These are phyloP conservation scores for Micropterix aruncella DNA, from an alignment of 2,888 invertebrate species.

Conservation along the genomic window DNA sequence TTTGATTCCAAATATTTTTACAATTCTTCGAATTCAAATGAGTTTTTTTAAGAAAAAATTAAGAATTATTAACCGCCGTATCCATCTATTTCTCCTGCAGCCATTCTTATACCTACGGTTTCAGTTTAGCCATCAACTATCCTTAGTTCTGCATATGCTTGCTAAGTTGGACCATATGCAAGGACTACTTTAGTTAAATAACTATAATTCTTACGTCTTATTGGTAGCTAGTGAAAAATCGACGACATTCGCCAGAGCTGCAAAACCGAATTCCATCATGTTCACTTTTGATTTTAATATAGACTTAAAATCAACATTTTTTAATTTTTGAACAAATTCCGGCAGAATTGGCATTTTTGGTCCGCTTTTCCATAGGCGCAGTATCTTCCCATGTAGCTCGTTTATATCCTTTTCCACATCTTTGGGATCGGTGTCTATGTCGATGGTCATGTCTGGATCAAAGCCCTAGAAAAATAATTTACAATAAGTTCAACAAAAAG, in stretches of 20 bases:
- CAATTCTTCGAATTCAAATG: too few relatives aligned
- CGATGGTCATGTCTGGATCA: conserved; percentile 8
- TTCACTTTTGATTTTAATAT: conserved; percentile 6
- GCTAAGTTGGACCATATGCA: too few relatives aligned
- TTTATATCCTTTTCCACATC: conserved; percentile 7
- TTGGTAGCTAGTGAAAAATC: conserved; percentile 32
- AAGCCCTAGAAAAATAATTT: conserved; percentile 9
- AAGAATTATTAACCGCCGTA: too few relatives aligned
- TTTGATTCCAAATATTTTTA: too few relatives aligned
- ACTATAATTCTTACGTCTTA: conserved; percentile 21
- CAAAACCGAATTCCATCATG: conserved; percentile 19
- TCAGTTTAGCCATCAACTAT: too few relatives aligned
- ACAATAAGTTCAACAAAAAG: too few relatives aligned
- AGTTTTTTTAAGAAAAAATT: too few relatives aligned
- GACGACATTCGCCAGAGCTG: conserved; percentile 23
- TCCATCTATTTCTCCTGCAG: too few relatives aligned
- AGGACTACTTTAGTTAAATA: too few relatives aligned
- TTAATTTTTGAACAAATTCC: conserved; percentile 10
- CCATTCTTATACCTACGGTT: too few relatives aligned
- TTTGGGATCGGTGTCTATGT: conserved; percentile 6
- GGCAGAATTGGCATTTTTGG: conserved; percentile 9
- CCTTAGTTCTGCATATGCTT: too few relatives aligned
- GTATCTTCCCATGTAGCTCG: conserved; percentile 7
- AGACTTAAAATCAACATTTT: conserved; percentile 5
- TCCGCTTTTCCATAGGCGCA: conserved; percentile 9